phyloP scores from a whole-genome alignment of 1,140 invertebrate genomes.

The Halesus radiatus region DNA sequence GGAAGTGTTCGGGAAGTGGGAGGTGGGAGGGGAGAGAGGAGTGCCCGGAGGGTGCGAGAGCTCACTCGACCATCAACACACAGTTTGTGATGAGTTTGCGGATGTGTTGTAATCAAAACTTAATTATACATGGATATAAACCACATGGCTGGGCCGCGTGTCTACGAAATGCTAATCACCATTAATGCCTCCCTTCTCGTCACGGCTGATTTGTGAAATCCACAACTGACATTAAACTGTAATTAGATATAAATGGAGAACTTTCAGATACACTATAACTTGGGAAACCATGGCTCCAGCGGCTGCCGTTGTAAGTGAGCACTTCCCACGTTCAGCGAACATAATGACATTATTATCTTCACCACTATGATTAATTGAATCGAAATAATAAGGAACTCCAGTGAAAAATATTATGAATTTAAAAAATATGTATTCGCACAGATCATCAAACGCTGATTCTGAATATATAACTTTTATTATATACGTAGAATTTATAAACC shows the following conservation, averaged over 20 bases:
- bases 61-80: neutral
- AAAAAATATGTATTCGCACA: too few relatives aligned
- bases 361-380: too few relatives aligned
- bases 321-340: neutral
- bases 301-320: neutral
- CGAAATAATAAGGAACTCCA: too few relatives aligned
- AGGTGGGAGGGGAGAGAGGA: too few relatives aligned
- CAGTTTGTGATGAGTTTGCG: constrained; percentile 10
- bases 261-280: constrained; percentile 8
- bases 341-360: too few relatives aligned
- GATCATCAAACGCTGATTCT: too few relatives aligned
- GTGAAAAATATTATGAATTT: too few relatives aligned
- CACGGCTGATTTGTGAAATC: constrained; percentile 16
- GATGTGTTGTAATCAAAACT: constrained; percentile 9
- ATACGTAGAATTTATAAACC: too few relatives aligned
- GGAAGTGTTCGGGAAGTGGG: too few relatives aligned
- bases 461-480: too few relatives aligned
- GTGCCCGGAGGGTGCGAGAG: too few relatives aligned
- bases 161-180: constrained; percentile 17
- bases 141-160: neutral
- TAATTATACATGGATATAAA: constrained; percentile 6
- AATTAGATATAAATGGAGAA: constrained; percentile 20
- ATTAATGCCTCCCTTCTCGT: constrained; percentile 1
- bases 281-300: too few relatives aligned
- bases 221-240: constrained; percentile 19